phyloP scores from a whole-genome alignment of 2,888 invertebrate genomes.

The Noctua pronuba region DNA sequence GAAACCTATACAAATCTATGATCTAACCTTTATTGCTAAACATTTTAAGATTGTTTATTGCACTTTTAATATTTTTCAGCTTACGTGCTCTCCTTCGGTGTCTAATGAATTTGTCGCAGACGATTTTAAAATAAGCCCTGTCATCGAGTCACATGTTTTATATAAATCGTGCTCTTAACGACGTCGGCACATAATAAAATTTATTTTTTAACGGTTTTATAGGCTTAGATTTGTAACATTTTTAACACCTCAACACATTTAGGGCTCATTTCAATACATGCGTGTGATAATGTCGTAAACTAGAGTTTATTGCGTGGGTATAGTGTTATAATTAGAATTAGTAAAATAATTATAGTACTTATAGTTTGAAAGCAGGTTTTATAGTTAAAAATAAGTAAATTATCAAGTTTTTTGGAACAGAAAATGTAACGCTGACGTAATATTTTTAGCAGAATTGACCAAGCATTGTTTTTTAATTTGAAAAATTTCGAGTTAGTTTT shows the following conservation, averaged over 20 bases:
- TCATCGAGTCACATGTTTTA: slow-evolving; percentile 82
- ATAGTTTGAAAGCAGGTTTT: slow-evolving; percentile 16
- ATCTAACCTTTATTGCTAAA: background rate
- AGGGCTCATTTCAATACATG: slow-evolving; percentile 71
- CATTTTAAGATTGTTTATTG: slow-evolving; percentile 24
- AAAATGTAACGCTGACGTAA: background rate
- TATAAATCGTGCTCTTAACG: slow-evolving; percentile 85
- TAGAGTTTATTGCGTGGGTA: slow-evolving; percentile 68
- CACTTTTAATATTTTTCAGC: slow-evolving; percentile 71
- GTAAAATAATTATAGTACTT: slow-evolving; percentile 43
- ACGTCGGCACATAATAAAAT: slow-evolving; percentile 84
- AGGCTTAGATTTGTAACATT: slow-evolving; percentile 77
- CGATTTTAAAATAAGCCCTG: slow-evolving; percentile 80
- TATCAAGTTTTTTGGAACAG: background rate
- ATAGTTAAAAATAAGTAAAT: slow-evolving; percentile 13
- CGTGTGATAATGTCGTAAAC: slow-evolving; percentile 71
- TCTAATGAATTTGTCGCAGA: slow-evolving; percentile 81
- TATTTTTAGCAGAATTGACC: background rate
- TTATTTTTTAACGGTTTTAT: slow-evolving; percentile 82
- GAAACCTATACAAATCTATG: background rate
- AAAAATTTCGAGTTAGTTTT: no score
- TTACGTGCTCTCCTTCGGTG: slow-evolving; percentile 53
- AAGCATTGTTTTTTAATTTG: background rate
- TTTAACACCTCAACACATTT: slow-evolving; percentile 78
- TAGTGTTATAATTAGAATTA: slow-evolving; percentile 64